A percentile compares a stretch with the other conserved stretches of the same genome.
Conservation (phyloP, 2,888 invertebrate species). For the Gasteruption jaculator region DNA sequence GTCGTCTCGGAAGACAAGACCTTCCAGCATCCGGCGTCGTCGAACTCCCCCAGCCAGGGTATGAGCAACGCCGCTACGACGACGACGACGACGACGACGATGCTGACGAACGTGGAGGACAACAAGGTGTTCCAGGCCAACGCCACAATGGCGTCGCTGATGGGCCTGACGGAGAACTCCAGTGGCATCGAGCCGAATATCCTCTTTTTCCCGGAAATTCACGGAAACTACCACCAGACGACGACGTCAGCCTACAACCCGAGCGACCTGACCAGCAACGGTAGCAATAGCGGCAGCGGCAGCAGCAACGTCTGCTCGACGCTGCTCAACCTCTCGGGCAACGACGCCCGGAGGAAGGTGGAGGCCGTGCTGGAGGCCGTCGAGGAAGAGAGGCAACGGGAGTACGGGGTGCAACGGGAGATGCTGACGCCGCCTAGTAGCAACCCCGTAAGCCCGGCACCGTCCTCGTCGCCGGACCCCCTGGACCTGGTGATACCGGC, state of each 20-base stretch:
- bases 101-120: too few species aligned
- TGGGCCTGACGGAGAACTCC: slow-evolving; percentile 32
- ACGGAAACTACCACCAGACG: too few species aligned
- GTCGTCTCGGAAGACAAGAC: slow-evolving; percentile 38
- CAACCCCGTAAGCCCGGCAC: slow-evolving; percentile 56
- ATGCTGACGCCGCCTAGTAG: slow-evolving; percentile 60
- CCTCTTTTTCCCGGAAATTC: too few species aligned
- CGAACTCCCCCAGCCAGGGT: slow-evolving; percentile 31
- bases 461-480: slow-evolving; percentile 56
- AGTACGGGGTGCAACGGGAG: slow-evolving; percentile 26
- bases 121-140: too few species aligned
- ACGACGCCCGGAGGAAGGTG: slow-evolving; percentile 59
- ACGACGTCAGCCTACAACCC: too few species aligned
- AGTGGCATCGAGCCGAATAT: too few species aligned
- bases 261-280: slow-evolving; percentile 15
- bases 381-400: slow-evolving; percentile 49
- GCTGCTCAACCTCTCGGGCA: slow-evolving; percentile 49
- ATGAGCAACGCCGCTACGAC: slow-evolving; percentile 39
- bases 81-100: too few species aligned
- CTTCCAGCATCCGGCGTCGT: slow-evolving; percentile 23
- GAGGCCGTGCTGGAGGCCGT: slow-evolving; percentile 61
- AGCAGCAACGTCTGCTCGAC: slow-evolving; percentile 32
- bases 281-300: slow-evolving; percentile 21
- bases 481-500: slow-evolving; percentile 53
- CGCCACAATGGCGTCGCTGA: slow-evolving; percentile 33